Base-by-base conservation (phyloP, 2,113 vertebrate genomes). In the Hylia prasina region DNA sequence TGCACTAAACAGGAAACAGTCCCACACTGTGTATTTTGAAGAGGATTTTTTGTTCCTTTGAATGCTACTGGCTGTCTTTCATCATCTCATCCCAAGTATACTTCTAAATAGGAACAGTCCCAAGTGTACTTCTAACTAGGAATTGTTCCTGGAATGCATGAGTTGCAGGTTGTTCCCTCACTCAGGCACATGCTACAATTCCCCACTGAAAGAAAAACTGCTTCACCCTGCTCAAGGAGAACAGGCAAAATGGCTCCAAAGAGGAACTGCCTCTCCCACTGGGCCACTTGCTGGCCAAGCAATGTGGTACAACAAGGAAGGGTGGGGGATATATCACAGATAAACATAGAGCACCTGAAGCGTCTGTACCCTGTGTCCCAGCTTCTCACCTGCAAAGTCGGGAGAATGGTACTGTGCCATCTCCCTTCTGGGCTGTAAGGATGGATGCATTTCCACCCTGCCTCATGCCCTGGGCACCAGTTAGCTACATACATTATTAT, bases 161-260 rank as follows among this genome's bases (percentile, higher is more conserved):
- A 50, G 16, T 57, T 88, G 25, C 33, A 69, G 37, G 21, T 60
- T 85, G 60, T 18, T 88, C 24, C n/a, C 31, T 90, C 28, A 35
- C 31, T 40, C 1, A 4, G 7, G 12, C 17, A 39, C 0, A 0
- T 53, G 22, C 19, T 28, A 15, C 23, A 33, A 45, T 54, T 86
- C 65, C 50, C 39, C 15, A 18, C 4, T 57, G 44, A 39, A 92
- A 90, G 30, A 42, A 65, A 37, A 37, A 10, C 9, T 65, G 2
- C 14, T 58, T 75, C 54, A 15, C 6, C 15, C 15, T 47, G 9
- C n/a, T 69, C 31, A 68, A 61, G 61, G 10, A 87, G 4, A 69
- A 25, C 30, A 31, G 33, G 27, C 16, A 61, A 56, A 88, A 53
- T 4, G 20, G 12, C 24, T 42, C 63, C 44, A 28, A 40, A 28